A percentile compares a stretch with the other conserved stretches of the same genome.
phyloP scores from a whole-genome alignment of 2,888 invertebrate genomes.

The Archips xylosteana region DNA sequence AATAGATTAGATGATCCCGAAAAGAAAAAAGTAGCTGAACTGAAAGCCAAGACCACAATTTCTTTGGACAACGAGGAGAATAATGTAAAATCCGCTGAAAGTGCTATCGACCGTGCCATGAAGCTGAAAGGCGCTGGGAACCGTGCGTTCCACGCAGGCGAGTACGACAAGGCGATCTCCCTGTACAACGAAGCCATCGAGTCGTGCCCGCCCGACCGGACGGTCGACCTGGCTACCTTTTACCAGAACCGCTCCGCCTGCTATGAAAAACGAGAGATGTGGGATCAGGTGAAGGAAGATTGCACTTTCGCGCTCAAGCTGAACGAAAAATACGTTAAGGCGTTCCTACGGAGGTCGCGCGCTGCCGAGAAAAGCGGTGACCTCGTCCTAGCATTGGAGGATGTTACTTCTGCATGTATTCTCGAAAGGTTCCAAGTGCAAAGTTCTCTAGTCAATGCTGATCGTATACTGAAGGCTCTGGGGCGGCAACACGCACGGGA shows the following conservation, averaged over 20 bases:
- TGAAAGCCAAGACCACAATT: slow-evolving; percentile 84
- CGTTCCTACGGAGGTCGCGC: slow-evolving; percentile 92
- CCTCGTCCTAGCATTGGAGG: slow-evolving; percentile 93
- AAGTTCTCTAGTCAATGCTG: slow-evolving; percentile 92
- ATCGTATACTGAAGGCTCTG: slow-evolving; percentile 94
- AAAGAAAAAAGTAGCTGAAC: slow-evolving; percentile 81
- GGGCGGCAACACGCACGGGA: slow-evolving; percentile 91
- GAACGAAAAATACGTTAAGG: slow-evolving; percentile 95
- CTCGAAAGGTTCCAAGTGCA: slow-evolving; percentile 95
- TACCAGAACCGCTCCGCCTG: slow-evolving; percentile 98
- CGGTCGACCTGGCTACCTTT: slow-evolving; percentile 93
- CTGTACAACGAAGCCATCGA: slow-evolving; percentile 97
- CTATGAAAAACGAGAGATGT: slow-evolving; percentile 95
- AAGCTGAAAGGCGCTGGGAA: slow-evolving; percentile 96
- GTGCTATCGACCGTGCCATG: slow-evolving; percentile 90
- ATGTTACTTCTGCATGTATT: slow-evolving; percentile 96
- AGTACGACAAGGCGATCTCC: slow-evolving; percentile 95
- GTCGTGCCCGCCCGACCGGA: slow-evolving; percentile 91
- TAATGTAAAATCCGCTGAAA: slow-evolving; percentile 75
- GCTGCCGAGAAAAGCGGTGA: slow-evolving; percentile 93
- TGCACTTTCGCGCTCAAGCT: slow-evolving; percentile 93
- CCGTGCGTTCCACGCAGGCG: slow-evolving; percentile 92
- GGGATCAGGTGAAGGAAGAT: slow-evolving; percentile 93
- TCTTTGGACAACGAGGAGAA: slow-evolving; percentile 87
- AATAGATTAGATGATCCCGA: slow-evolving; percentile 84